Evolutionary conservation across 2,113 vertebrate species (phyloP).

Genomic region (Turnix velox): DNA sequence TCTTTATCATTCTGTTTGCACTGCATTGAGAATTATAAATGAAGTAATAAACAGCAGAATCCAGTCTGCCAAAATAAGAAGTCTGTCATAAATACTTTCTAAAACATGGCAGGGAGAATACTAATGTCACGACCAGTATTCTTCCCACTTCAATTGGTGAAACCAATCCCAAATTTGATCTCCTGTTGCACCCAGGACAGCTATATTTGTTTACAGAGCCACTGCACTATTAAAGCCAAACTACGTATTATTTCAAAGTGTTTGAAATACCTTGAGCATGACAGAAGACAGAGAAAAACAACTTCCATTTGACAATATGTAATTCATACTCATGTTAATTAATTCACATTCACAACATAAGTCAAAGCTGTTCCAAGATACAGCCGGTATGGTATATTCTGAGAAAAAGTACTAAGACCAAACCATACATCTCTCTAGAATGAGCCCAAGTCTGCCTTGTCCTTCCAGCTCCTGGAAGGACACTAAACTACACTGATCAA

Average conservation of each 20-base stretch:
- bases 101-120: not conserved
- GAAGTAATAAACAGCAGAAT: slow-evolving; percentile 6
- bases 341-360: slow-evolving; percentile 5
- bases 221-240: not conserved
- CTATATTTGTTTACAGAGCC: not conserved
- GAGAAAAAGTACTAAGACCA: not conserved
- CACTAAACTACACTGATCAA: not conserved
- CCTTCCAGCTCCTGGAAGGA: not conserved
- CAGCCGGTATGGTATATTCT: not conserved
- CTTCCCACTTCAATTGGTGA: not conserved
- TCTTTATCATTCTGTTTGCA: not conserved
- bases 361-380: not conserved
- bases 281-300: not conserved
- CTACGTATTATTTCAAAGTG: not conserved
- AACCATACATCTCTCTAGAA: not conserved
- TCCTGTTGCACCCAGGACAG: not conserved
- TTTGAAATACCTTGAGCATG: not conserved
- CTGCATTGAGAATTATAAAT: not conserved
- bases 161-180: not conserved
- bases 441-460: not conserved
- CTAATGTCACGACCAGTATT: not conserved
- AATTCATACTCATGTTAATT: not conserved
- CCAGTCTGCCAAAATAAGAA: not conserved
- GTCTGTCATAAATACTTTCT: not conserved
- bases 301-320: not conserved